Evolutionary conservation across 2,797 vertebrate species (phyloP).

Genomic region (Champsocephalus esox): DNA sequence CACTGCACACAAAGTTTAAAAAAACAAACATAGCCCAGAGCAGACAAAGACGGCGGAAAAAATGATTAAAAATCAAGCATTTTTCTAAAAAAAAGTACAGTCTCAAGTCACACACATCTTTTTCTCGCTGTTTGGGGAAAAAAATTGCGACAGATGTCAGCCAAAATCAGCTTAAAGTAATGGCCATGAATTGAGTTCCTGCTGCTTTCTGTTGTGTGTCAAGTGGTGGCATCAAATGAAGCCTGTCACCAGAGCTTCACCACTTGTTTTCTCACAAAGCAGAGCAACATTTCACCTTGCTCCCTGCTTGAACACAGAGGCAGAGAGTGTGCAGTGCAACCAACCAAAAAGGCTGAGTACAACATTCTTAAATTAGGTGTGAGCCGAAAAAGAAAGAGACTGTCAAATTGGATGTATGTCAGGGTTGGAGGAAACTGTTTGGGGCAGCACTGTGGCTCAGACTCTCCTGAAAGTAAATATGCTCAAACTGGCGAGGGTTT

Average conservation of each 20-base stretch:
- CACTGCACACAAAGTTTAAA: constrained; percentile 17
- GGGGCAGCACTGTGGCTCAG: neutral
- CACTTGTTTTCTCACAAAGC: constrained; percentile 50
- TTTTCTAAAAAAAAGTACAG: constrained; percentile 7
- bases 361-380: constrained; percentile 41
- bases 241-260: constrained; percentile 38
- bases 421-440: constrained; percentile 15
- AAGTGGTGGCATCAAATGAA: constrained; percentile 50
- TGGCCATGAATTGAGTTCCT: constrained; percentile 38
- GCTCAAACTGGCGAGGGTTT: neutral
- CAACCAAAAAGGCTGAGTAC: constrained; percentile 33
- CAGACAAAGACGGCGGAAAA: constrained; percentile 15
- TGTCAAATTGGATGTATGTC: constrained; percentile 24
- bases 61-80: constrained; percentile 31
- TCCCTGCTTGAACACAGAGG: constrained; percentile 24
- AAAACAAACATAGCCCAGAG: constrained; percentile 20
- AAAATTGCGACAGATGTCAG: constrained; percentile 40
- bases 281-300: constrained; percentile 50
- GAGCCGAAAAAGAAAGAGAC: constrained; percentile 21
- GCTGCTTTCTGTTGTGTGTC: constrained; percentile 54
- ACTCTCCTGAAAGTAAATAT: neutral
- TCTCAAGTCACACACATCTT: constrained; percentile 37
- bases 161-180: constrained; percentile 50
- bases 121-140: constrained; percentile 12
- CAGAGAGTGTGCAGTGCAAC: constrained; percentile 24